Conservation (phyloP, 2,113 vertebrate species). For the Takifugu bimaculatus region DNA sequence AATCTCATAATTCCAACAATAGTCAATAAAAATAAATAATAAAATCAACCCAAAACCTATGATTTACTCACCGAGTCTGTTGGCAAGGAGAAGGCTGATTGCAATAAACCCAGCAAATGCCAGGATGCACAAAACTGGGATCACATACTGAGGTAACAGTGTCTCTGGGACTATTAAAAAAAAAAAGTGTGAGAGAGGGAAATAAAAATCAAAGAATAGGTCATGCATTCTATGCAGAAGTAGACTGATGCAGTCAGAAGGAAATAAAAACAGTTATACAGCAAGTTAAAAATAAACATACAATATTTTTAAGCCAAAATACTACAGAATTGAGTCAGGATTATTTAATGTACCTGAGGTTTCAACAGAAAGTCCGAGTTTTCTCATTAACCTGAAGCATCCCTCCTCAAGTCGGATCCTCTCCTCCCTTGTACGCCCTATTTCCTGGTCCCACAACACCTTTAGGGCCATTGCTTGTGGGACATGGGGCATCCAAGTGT, state of each 20-base stretch:
- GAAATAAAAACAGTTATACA: too few species aligned
- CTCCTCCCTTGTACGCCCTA: constrained; percentile 13
- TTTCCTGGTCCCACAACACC: constrained; percentile 33
- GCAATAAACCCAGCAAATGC: constrained; percentile 14
- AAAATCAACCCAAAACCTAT: neutral
- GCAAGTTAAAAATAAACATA: neutral
- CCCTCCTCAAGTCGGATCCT: constrained; percentile 39
- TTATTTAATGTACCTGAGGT: constrained; percentile 25
- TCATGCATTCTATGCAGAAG: neutral
- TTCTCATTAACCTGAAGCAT: constrained; percentile 49
- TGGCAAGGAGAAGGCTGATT: constrained; percentile 40
- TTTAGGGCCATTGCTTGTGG: constrained; percentile 37
- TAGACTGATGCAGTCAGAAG: too few species aligned
- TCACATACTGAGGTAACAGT: constrained; percentile 24
- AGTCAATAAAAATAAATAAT: neutral
- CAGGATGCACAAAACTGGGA: constrained; percentile 34
- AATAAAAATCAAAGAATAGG: neutral
- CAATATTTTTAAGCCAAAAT: neutral
- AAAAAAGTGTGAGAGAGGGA: neutral
- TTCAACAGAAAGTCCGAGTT: constrained; percentile 38
- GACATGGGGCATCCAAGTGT: constrained; percentile 39
- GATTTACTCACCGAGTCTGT: constrained; percentile 36
- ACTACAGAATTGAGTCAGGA: neutral
- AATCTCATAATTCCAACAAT: too few species aligned
- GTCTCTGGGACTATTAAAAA: constrained; percentile 23